These are phyloP conservation scores for Merops nubicus DNA, from an alignment of 2,113 vertebrate species.

Conservation along the genomic window DNA sequence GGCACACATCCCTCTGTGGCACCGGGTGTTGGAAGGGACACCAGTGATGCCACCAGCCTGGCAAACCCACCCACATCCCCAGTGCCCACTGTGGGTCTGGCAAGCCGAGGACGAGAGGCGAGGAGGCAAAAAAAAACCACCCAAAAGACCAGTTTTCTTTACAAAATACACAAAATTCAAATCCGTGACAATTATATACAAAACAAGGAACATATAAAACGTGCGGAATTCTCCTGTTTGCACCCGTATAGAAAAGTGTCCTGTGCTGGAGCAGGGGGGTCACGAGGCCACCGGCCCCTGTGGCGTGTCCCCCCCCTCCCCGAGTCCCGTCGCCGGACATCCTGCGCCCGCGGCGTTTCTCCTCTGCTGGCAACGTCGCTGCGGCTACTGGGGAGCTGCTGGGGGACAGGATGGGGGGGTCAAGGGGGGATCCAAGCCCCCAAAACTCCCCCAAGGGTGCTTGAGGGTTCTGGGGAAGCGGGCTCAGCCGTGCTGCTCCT, in stretches of 20 bases:
- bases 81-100: fast-evolving
- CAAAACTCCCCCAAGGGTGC: fast-evolving
- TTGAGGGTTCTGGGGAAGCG: not conserved
- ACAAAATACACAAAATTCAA: slow-evolving; percentile 72
- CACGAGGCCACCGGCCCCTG: not conserved
- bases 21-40: not conserved
- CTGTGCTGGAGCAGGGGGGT: not conserved
- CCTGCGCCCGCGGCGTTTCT: not conserved
- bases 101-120: fast-evolving
- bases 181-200: slow-evolving; percentile 77
- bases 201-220: slow-evolving; percentile 75
- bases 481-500: not conserved
- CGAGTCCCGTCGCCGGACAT: not conserved
- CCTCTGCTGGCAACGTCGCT: not conserved
- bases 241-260: slow-evolving; percentile 75
- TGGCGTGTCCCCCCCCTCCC: not conserved
- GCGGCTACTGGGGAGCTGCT: slow-evolving; percentile 51
- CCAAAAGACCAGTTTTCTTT: slow-evolving; percentile 38
- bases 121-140: not conserved
- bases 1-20: not conserved
- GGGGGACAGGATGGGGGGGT: not conserved
- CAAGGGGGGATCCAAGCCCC: not conserved
- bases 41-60: fast-evolving
- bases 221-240: slow-evolving; percentile 75
- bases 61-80: not conserved